Conservation (phyloP, 2,888 invertebrate species). For the Aspidiotus destructor region DNA sequence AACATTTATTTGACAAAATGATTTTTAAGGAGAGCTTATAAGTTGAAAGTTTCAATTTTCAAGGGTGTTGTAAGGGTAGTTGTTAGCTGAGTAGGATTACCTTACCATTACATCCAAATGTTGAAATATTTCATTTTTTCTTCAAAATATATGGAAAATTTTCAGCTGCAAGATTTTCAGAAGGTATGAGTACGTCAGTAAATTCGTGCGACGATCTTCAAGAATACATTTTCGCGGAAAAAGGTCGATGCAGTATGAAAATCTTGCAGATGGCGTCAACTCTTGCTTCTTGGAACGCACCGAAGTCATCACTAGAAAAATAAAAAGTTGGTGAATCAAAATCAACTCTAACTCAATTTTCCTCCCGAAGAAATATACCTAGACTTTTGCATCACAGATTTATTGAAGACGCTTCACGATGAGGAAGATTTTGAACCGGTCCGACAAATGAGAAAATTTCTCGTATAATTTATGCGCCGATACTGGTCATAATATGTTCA, state of each 20-base stretch:
- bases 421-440: slow-evolving; percentile 5
- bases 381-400: not conserved
- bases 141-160: not conserved
- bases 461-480: slow-evolving; percentile 11
- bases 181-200: slow-evolving; percentile 60
- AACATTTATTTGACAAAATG: too few species aligned
- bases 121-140: not conserved
- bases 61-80: too few species aligned
- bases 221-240: slow-evolving; percentile 72
- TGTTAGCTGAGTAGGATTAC: not conserved
- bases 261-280: slow-evolving; percentile 61
- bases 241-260: slow-evolving; percentile 68
- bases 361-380: too few species aligned
- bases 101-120: not conserved
- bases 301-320: slow-evolving; percentile 34
- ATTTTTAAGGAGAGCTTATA: too few species aligned
- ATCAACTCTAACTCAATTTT: not conserved
- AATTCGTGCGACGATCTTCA: slow-evolving; percentile 79
- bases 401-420: not conserved
- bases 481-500: slow-evolving; percentile 2
- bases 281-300: slow-evolving; percentile 38
- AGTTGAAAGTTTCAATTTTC: too few species aligned
- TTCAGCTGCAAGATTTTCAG: slow-evolving; percentile 51
- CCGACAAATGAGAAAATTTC: slow-evolving; percentile 10
- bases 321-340: slow-evolving; percentile 34